Evolutionary conservation across 2,113 vertebrate genomes (phyloP), one percentile per base, ranked within the genome.

Genomic region (Gallinago paraguaiae): DNA sequence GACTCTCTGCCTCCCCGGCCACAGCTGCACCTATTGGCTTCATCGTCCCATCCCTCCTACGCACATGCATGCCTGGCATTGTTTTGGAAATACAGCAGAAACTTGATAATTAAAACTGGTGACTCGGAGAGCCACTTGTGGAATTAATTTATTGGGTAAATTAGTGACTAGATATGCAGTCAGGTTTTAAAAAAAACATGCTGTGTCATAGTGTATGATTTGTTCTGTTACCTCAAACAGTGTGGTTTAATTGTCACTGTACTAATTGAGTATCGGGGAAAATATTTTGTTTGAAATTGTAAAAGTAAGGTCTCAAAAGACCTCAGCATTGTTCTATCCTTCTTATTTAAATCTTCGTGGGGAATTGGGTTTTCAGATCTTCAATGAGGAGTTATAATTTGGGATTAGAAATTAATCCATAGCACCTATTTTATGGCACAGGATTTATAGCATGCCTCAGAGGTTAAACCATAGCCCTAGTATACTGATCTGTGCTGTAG

Each of bases 1-100:
- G 93, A 64, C 65, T 67, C 74, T 84, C 83, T 93, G 88, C 88
- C 77, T 89, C 53, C 65, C 77, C 37, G 77, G 79, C 76, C 92
- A 91, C 96, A 96, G 93, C 95, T 96, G 93, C 92, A 97, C 93
- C 91, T 96, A 94, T 79, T 96, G 95, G 96, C 86, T 94, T 96
- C 59, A 59, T 87, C 91, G 88, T 88, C 86, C 88, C 88, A 93
- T 86, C 88, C 90, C 92, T 94, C 95, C 95, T 78, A 95, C 82
- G 22, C 95, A 90, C 65, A 88, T 17, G 70, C 92, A 81, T 96
- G 88, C 93, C 88, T 91, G 88, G 74, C 92, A 90, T 94, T 96
- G 91, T 96, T 96, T 95, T 95, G 92, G 88, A 96, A 95, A 96
- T 89, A 91, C 83, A 89, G 83, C 83, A 95, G 92, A 91, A 94